phyloP scores from a whole-genome alignment of 2,888 invertebrate species.

The Melieria crassipennis region DNA sequence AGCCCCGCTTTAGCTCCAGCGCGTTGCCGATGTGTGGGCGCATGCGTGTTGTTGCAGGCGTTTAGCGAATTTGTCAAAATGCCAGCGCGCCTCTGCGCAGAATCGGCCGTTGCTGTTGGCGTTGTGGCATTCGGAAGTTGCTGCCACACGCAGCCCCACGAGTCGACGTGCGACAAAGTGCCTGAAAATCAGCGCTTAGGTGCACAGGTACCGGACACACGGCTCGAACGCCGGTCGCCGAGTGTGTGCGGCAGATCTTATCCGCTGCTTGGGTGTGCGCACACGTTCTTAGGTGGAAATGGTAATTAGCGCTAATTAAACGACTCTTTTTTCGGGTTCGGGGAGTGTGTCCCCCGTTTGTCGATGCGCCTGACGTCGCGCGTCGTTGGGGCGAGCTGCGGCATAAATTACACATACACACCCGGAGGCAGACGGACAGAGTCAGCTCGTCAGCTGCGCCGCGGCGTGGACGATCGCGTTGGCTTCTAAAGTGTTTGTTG shows the following conservation, averaged over 20 bases:
- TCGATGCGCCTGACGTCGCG: not conserved
- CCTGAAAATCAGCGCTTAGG: no score
- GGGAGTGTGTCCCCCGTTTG: constrained; percentile 9
- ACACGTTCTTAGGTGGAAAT: constrained; percentile 54
- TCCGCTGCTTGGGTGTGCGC: constrained; percentile 51
- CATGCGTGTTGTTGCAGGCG: constrained; percentile 57
- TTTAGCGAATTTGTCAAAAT: constrained; percentile 58
- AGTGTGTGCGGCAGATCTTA: constrained; percentile 48
- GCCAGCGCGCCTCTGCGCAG: constrained; percentile 10
- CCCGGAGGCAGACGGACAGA: not conserved
- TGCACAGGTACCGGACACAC: no score
- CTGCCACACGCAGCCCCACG: no score
- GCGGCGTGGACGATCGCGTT: no score
- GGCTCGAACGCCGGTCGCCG: not conserved
- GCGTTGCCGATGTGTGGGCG: no score
- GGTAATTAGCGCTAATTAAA: constrained; percentile 57
- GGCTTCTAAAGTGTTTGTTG: not conserved
- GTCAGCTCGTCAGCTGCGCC: not conserved
- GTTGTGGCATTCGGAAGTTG: not conserved
- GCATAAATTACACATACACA: constrained; percentile 2
- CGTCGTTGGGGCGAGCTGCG: not conserved
- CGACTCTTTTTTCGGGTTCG: constrained; percentile 39
- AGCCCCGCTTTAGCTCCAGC: no score
- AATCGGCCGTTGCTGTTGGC: not conserved
- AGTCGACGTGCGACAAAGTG: no score